Base-by-base conservation (phyloP, 2,113 vertebrate genomes). In the Leptocoma aspasia region DNA sequence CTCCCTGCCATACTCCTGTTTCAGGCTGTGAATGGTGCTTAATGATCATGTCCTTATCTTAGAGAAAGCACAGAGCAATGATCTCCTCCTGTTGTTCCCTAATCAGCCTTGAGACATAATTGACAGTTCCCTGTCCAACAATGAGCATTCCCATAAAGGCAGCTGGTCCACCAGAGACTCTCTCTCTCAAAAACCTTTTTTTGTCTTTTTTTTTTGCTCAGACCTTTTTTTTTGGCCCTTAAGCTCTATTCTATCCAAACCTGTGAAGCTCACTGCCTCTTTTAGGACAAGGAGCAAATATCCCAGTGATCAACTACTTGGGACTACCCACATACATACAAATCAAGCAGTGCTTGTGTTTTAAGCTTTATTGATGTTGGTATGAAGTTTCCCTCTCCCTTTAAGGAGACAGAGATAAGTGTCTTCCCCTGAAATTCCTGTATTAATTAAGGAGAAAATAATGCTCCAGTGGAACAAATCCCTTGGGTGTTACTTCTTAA, bases 381-480 rank as follows among this genome's bases (percentile, higher is more conserved):
- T 44, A 79, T 31, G 54, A 89, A 90, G 50, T 63, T 65, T 73
- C 61, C 28, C 23, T 82, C n/a, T 77, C 17, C 19, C 39, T 59
- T 85, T 45, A 73, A 47, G 10, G 10, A 79, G 18, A 54, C 1
- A 83, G 41, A 93, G 21, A 41, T 78, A 50, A 82, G 30, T 63
- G 42, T 37, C 41, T 79, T 84, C 24, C 49, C n/a, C 41, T 72
- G 86, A 86, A 92, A 86, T 42, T 69, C 54, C 31, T 76, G 5
- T 68, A 82, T 64, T 87, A 86, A 94, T 91, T 84, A 87, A 79
- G 81, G 49, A 64, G 41, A 94, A 95, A 81, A 57, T 16, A 72
- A 37, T 35, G 37, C 19, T 95, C 57, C 44, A 52, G 27, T 60
- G 50, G 47, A 88, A 90, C 13, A 91, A 90, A 88, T 86, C 50